Percentiles rank a stretch among this genome's conserved stretches.
Evolutionary conservation across 1,140 invertebrate genomes (phyloP).

Genomic region (Musca domestica): DNA sequence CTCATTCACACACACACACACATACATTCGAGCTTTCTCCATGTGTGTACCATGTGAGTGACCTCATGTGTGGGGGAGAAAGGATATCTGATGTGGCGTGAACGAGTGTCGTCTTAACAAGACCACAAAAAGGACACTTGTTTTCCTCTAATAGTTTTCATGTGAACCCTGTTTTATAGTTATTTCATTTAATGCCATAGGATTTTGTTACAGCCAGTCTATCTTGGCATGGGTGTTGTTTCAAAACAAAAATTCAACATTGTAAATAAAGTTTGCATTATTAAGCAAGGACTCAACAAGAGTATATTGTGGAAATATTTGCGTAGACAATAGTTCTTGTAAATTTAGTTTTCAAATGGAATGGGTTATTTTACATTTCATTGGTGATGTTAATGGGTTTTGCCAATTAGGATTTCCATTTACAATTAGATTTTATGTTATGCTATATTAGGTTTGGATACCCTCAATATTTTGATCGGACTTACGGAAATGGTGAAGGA

Average conservation of each 20-base stretch:
- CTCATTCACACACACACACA: neutral
- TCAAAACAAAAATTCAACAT: slow-evolving; percentile 25
- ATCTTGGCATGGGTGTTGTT: slow-evolving; percentile 23
- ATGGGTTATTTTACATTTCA: neutral
- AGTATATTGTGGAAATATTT: too few species aligned
- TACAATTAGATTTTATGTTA: too few species aligned
- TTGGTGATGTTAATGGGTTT: slow-evolving; percentile 31
- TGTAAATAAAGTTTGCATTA: neutral
- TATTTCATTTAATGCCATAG: neutral
- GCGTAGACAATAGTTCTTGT: too few species aligned
- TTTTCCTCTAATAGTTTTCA: slow-evolving; percentile 17
- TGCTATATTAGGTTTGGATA: too few species aligned
- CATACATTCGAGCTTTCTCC: neutral
- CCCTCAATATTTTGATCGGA: too few species aligned
- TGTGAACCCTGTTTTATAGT: slow-evolving; percentile 2
- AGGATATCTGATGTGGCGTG: too few species aligned
- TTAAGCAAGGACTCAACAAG: too few species aligned
- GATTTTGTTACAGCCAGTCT: neutral
- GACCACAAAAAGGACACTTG: slow-evolving; percentile 13
- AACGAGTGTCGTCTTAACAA: neutral
- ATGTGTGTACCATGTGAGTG: too few species aligned
- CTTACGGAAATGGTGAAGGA: too few species aligned
- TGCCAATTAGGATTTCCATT: slow-evolving; percentile 26
- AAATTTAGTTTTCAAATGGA: neutral
- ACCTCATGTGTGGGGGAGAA: neutral